These are phyloP conservation scores for Cygnus olor DNA, from an alignment of 2,797 vertebrate species.

Conservation along the genomic window DNA sequence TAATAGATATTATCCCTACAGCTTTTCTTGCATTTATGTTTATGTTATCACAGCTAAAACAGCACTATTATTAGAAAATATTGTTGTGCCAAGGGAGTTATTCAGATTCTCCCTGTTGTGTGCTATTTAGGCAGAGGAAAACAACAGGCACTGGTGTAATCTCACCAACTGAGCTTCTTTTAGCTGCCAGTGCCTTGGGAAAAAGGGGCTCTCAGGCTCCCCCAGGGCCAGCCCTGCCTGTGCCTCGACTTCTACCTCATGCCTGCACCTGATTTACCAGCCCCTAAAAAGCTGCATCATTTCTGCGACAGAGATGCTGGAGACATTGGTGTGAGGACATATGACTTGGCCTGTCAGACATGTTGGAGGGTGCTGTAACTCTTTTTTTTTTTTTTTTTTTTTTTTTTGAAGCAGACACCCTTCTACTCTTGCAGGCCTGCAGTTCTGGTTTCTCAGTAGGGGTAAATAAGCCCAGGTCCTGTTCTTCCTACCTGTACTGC, in stretches of 20 bases:
- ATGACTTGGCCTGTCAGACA: rapidly evolving
- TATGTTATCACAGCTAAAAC: neutral
- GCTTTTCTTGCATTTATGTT: neutral
- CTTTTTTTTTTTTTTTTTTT: rapidly evolving
- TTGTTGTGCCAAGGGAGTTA: neutral
- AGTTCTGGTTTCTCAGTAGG: neutral
- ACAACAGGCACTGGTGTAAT: neutral
- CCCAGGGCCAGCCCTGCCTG: too few species aligned
- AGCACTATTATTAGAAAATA: neutral
- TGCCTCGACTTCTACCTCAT: neutral
- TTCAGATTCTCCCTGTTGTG: neutral
- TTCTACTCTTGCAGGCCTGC: neutral
- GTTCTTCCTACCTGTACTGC: neutral
- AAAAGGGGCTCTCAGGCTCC: rapidly evolving
- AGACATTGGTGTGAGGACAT: neutral
- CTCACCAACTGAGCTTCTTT: neutral
- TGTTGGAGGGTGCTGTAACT: neutral
- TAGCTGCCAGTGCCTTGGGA: neutral
- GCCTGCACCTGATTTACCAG: neutral
- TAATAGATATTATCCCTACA: neutral
- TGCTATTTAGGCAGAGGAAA: neutral
- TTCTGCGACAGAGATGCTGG: neutral
- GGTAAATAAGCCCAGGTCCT: neutral
- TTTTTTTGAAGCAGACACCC: neutral
- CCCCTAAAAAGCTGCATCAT: rapidly evolving